phyloP scores from a whole-genome alignment of 2,113 vertebrate genomes.

The Xiphias gladius region DNA sequence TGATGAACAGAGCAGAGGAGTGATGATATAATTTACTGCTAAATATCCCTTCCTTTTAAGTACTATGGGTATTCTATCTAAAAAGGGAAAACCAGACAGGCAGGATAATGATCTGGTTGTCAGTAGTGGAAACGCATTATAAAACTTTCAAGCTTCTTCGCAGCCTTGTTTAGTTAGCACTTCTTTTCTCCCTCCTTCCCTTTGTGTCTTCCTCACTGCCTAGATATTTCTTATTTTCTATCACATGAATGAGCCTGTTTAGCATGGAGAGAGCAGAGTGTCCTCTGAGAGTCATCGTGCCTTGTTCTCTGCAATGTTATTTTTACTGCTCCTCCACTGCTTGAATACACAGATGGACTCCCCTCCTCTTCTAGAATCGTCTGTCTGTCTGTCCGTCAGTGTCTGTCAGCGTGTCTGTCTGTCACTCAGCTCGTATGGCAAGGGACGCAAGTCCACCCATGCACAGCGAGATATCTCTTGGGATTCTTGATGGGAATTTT shows the following conservation, averaged over 20 bases:
- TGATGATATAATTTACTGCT: not conserved
- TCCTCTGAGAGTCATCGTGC: conserved; percentile 55
- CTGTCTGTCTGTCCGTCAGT: conserved; percentile 2
- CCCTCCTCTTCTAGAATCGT: conserved; percentile 31
- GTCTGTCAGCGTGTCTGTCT: conserved; percentile 46
- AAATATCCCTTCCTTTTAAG: not conserved
- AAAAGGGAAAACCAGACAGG: conserved; percentile 17
- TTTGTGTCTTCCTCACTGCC: conserved; percentile 28
- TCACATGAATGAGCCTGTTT: conserved; percentile 64
- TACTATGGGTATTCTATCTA: not conserved
- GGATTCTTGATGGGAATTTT: conserved; percentile 66
- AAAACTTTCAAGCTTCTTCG: conserved; percentile 29
- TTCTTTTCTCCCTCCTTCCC: conserved; percentile 22
- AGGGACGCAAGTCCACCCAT: conserved; percentile 34
- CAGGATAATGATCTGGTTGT: conserved; percentile 7
- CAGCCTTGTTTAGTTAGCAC: conserved; percentile 28
- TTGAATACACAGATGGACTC: conserved; percentile 63
- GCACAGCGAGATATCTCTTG: conserved; percentile 40
- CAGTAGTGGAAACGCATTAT: conserved; percentile 12
- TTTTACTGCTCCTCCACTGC: conserved; percentile 67
- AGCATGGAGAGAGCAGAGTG: conserved; percentile 48
- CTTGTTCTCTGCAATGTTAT: conserved; percentile 62
- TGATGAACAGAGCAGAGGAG: conserved; percentile 18
- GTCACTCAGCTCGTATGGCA: conserved; percentile 35
- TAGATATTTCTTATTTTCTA: conserved; percentile 56